A percentile compares a stretch with the other conserved stretches of the same genome.
These are phyloP conservation scores for Phymastichus coffea DNA, from an alignment of 1,140 invertebrate genomes.

Conservation along the genomic window DNA sequence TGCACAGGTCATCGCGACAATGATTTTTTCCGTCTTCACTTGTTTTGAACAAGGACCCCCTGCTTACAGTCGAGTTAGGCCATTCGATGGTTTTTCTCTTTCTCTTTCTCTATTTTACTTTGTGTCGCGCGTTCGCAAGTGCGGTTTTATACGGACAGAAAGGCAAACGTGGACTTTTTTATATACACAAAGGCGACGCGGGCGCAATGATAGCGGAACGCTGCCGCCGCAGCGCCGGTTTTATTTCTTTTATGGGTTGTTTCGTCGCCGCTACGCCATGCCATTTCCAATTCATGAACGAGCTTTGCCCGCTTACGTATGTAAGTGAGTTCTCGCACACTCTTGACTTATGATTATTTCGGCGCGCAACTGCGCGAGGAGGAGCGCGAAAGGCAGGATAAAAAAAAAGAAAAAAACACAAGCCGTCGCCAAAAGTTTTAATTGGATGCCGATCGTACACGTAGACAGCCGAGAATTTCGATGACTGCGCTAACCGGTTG, in stretches of 20 bases:
- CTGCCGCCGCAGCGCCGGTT: slow-evolving; percentile 30
- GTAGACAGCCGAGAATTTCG: slow-evolving; percentile 29
- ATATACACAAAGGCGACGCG: background rate
- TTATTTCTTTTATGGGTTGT: slow-evolving; percentile 51
- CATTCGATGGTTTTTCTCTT: too few species aligned
- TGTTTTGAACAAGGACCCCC: too few species aligned
- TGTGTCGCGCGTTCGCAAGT: slow-evolving; percentile 7
- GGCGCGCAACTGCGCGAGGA: too few species aligned
- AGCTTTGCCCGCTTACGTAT: slow-evolving; percentile 32
- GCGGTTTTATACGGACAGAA: slow-evolving; percentile 24
- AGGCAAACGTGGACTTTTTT: slow-evolving; percentile 4
- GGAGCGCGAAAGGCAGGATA: background rate
- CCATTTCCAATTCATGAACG: slow-evolving; percentile 54
- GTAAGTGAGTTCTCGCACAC: slow-evolving; percentile 24
- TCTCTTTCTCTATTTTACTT: slow-evolving; percentile 7
- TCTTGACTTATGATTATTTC: slow-evolving; percentile 30
- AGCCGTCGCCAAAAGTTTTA: slow-evolving; percentile 28
- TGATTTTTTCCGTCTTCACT: too few species aligned
- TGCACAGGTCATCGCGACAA: too few species aligned
- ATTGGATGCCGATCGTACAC: slow-evolving; percentile 35
- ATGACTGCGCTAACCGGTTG: slow-evolving; percentile 31
- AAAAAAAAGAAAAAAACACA: background rate
- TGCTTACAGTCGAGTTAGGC: too few species aligned
- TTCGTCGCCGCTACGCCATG: slow-evolving; percentile 40
- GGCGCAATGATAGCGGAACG: slow-evolving; percentile 14